Percentiles rank a stretch among this genome's conserved stretches.
These are phyloP conservation scores for Yponomeuta cagnagella DNA, from an alignment of 2,888 invertebrate genomes.

Conservation along the genomic window DNA sequence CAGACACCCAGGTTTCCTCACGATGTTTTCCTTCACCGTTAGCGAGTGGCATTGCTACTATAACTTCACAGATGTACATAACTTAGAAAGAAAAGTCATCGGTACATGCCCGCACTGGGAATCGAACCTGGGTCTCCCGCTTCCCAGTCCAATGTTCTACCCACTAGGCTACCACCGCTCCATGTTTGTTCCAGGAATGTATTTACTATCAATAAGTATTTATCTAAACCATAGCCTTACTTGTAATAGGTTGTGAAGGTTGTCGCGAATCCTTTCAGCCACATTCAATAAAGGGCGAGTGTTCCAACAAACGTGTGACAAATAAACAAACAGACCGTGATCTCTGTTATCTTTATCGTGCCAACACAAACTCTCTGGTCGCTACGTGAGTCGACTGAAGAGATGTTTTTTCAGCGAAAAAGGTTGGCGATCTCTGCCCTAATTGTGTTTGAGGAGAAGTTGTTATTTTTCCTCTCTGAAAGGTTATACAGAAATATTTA, in stretches of 20 bases:
- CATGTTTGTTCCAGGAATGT: too few relatives aligned
- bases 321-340: constrained; percentile 37
- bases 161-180: too few relatives aligned
- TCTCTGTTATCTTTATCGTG: constrained; percentile 33
- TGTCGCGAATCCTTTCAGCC: constrained; percentile 16
- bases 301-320: neutral
- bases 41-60: too few relatives aligned
- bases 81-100: too few relatives aligned
- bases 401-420: constrained; percentile 46
- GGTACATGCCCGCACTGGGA: too few relatives aligned
- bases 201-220: neutral
- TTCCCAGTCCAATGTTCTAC: too few relatives aligned
- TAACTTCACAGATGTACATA: too few relatives aligned
- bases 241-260: too few relatives aligned
- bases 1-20: too few relatives aligned
- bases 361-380: constrained; percentile 23
- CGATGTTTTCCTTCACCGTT: too few relatives aligned
- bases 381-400: constrained; percentile 29
- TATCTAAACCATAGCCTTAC: neutral
- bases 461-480: neutral
- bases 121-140: too few relatives aligned
- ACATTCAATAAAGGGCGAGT: neutral
- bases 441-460: neutral
- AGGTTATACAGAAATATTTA: neutral
- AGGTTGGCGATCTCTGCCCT: neutral